These are phyloP conservation scores for Conopomorpha cramerella DNA, from an alignment of 1,140 invertebrate genomes.

Conservation along the genomic window DNA sequence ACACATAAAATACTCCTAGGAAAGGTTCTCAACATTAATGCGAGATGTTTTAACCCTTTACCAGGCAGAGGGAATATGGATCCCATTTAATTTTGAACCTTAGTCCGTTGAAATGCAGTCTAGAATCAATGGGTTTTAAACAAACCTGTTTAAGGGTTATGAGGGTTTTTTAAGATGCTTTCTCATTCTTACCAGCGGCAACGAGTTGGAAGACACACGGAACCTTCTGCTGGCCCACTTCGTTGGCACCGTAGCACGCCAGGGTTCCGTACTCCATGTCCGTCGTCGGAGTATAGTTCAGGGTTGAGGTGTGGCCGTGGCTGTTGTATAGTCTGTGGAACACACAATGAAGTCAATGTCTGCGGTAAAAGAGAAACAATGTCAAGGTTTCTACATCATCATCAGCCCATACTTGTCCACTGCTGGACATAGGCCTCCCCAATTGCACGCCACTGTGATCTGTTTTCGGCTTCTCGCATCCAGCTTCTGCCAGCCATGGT, in stretches of 20 bases:
- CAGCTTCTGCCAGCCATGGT: too few species aligned
- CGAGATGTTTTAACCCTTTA: too few species aligned
- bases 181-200: conserved; percentile 67
- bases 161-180: too few species aligned
- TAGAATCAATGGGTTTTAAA: too few species aligned
- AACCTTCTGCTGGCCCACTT: conserved; percentile 77
- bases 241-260: conserved; percentile 82
- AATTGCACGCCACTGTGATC: background rate
- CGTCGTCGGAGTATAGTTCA: conserved; percentile 83
- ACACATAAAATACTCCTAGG: too few species aligned
- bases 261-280: conserved; percentile 89
- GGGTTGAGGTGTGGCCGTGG: conserved; percentile 70
- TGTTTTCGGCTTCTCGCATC: background rate
- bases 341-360: too few species aligned
- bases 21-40: too few species aligned
- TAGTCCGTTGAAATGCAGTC: too few species aligned
- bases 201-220: conserved; percentile 87
- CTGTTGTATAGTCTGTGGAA: conserved; percentile 43
- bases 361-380: background rate
- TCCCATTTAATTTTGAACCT: too few species aligned
- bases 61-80: too few species aligned
- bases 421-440: background rate
- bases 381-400: background rate
- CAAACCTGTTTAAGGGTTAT: too few species aligned
- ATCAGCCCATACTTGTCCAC: too few species aligned